Evolutionary conservation across 2,797 vertebrate species (phyloP).

Genomic region (Dendrocincla tyrannina): DNA sequence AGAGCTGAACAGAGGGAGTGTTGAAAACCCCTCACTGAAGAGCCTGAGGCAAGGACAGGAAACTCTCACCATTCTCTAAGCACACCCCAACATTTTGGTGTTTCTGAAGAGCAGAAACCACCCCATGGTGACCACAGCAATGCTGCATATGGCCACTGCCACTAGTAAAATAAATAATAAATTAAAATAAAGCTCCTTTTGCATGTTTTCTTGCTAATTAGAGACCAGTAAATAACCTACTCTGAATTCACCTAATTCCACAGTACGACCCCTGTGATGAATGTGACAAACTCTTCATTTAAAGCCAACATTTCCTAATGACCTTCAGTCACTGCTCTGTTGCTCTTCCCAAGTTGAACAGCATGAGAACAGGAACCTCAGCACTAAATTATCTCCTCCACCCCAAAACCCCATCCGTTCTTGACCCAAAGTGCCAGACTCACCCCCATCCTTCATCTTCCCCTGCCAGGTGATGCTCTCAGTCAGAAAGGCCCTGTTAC

Average conservation of each 20-base stretch:
- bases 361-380: not conserved
- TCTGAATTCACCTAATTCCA: not conserved
- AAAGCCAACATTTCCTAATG: not conserved
- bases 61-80: not conserved
- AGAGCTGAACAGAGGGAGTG: fast-evolving
- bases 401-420: not conserved
- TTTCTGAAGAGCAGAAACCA: not conserved
- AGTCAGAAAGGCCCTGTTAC: not conserved
- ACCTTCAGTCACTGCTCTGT: not conserved
- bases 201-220: not conserved
- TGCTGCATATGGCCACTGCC: not conserved
- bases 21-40: not conserved
- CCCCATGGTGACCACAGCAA: fast-evolving
- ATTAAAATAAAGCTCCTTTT: not conserved
- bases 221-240: not conserved
- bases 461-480: not conserved
- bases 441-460: not conserved
- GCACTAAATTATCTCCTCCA: not conserved
- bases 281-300: not conserved
- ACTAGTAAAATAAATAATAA: not conserved
- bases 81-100: not conserved
- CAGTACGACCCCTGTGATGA: fast-evolving
- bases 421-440: not conserved
- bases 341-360: not conserved
- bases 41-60: not conserved